Evolutionary conservation across 2,888 invertebrate species (phyloP).

Genomic region (Entomobrya multifasciata): DNA sequence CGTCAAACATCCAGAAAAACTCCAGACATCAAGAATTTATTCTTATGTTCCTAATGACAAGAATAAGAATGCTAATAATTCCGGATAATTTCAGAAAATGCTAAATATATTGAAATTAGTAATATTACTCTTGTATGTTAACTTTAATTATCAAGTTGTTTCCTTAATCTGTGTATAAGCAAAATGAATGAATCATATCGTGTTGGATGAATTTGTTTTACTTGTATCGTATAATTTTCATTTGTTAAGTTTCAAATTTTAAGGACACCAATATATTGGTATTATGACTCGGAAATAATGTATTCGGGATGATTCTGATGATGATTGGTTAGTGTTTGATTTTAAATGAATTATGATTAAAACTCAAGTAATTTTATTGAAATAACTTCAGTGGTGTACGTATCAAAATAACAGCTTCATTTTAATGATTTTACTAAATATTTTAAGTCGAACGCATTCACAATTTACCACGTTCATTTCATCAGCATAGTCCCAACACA

Average conservation of each 20-base stretch:
- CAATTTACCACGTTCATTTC: background rate
- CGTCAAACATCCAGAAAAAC: background rate
- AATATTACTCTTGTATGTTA: no score
- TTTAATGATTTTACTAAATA: background rate
- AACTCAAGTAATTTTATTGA: no score
- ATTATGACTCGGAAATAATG: no score
- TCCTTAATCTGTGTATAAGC: background rate
- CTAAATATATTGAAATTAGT: background rate
- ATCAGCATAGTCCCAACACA: no score
- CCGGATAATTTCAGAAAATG: no score
- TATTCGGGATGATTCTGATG: no score
- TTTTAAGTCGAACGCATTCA: background rate
- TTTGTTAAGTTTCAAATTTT: no score
- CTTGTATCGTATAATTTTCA: background rate
- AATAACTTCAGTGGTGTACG: no score
- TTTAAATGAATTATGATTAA: no score
- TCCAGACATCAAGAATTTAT: constrained; percentile 11
- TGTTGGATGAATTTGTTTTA: background rate
- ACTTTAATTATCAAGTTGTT: background rate
- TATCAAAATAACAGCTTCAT: no score
- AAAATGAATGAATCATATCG: background rate
- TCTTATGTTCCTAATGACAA: background rate
- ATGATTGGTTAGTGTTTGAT: no score
- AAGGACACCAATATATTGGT: no score
- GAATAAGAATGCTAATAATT: background rate